Evolutionary conservation across 2,797 vertebrate genomes (phyloP).

Genomic region (Enteromius paludinosus): DNA sequence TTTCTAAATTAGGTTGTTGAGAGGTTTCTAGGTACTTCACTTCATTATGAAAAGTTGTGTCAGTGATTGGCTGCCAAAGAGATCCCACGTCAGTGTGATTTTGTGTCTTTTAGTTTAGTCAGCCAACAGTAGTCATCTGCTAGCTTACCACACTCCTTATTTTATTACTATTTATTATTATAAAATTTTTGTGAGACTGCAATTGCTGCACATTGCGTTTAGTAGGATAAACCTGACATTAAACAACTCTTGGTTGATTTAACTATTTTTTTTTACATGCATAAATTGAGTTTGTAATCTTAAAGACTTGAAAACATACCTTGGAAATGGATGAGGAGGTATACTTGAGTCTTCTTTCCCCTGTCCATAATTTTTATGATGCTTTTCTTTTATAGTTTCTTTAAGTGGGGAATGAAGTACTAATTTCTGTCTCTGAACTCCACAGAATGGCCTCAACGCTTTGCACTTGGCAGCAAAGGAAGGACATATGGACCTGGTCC

Average conservation of each 20-base stretch:
- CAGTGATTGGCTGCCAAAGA: not conserved
- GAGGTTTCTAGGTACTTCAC: not conserved
- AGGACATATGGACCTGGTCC: slow-evolving; percentile 93
- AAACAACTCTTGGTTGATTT: slow-evolving; percentile 57
- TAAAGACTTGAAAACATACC: slow-evolving; percentile 1
- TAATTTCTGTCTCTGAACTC: slow-evolving; percentile 11
- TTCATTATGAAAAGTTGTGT: not conserved
- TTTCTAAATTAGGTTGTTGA: not conserved
- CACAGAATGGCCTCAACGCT: slow-evolving; percentile 97
- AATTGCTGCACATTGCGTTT: slow-evolving; percentile 46
- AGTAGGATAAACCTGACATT: slow-evolving; percentile 51
- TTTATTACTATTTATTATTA: slow-evolving; percentile 63
- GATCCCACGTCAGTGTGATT: not conserved
- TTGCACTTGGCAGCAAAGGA: slow-evolving; percentile 97
- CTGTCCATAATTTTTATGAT: not conserved
- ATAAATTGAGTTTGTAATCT: slow-evolving; percentile 17
- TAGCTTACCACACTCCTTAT: slow-evolving; percentile 8
- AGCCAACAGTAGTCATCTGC: slow-evolving; percentile 5
- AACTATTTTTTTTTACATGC: slow-evolving; percentile 7
- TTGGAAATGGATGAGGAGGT: slow-evolving; percentile 48
- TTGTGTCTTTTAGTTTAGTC: not conserved
- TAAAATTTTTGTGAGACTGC: slow-evolving; percentile 44
- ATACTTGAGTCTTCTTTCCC: not conserved
- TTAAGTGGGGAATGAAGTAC: not conserved
- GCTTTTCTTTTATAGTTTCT: not conserved